Evolutionary conservation across 2,888 invertebrate genomes (phyloP).

Genomic region (Eupeodes latifasciatus): DNA sequence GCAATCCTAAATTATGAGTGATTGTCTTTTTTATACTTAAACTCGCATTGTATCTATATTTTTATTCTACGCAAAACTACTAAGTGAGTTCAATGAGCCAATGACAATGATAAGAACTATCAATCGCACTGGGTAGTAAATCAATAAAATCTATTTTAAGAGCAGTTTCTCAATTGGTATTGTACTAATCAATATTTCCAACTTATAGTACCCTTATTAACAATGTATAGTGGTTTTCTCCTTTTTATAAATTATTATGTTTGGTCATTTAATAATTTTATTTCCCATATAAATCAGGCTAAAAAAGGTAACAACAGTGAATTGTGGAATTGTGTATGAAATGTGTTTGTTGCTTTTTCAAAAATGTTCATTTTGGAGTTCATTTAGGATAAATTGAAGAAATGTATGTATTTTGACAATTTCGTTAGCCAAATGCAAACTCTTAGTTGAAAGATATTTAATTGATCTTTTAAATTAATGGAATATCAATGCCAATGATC

Average conservation of each 20-base stretch:
- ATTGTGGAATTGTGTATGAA: not conserved
- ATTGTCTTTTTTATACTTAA: not conserved
- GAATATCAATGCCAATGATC: too few relatives aligned
- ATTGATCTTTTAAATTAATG: too few relatives aligned
- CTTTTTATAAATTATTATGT: not conserved
- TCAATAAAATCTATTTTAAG: slow-evolving; percentile 55
- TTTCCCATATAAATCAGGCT: not conserved
- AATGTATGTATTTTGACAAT: too few relatives aligned
- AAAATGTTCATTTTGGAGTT: too few relatives aligned
- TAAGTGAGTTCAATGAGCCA: slow-evolving; percentile 12
- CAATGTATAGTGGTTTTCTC: not conserved
- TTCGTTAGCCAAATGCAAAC: too few relatives aligned
- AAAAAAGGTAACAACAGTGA: not conserved
- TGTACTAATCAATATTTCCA: slow-evolving; percentile 53
- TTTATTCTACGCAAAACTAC: not conserved
- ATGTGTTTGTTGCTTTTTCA: too few relatives aligned
- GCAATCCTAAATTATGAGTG: too few relatives aligned
- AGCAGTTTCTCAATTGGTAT: slow-evolving; percentile 44
- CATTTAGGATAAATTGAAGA: too few relatives aligned
- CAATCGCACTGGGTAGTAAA: not conserved
- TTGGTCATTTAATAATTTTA: not conserved
- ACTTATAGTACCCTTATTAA: slow-evolving; percentile 37
- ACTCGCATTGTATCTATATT: not conserved
- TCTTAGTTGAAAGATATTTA: too few relatives aligned
- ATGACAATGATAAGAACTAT: slow-evolving; percentile 30